phyloP scores from a whole-genome alignment of 2,113 vertebrate species.

The Aphyosemion australe region DNA sequence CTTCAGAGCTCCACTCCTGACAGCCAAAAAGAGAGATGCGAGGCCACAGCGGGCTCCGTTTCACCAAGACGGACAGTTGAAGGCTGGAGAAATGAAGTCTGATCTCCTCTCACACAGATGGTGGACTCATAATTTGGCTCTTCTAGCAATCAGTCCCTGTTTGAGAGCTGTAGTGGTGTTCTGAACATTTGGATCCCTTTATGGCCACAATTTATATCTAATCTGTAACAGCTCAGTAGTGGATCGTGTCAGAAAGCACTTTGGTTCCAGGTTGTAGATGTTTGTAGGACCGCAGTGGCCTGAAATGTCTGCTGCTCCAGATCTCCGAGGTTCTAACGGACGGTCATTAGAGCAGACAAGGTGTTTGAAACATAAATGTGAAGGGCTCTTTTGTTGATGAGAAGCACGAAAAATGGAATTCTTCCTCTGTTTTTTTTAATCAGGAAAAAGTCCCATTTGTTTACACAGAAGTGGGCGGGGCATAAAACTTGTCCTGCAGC shows the following conservation, averaged over 20 bases:
- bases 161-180: not conserved
- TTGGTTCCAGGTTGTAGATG: not conserved
- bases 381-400: no score
- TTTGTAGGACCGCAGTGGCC: not conserved
- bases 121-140: constrained; percentile 1
- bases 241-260: not conserved
- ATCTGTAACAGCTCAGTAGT: not conserved
- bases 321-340: no score
- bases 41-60: not conserved
- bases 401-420: no score
- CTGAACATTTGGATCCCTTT: not conserved
- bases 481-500: no score
- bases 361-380: no score
- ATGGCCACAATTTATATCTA: not conserved
- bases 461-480: no score
- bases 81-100: not conserved
- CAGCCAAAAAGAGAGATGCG: constrained; percentile 16
- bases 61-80: not conserved
- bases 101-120: constrained; percentile 9
- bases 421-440: no score
- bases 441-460: no score
- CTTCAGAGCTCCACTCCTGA: constrained; percentile 11
- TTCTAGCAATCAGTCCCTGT: not conserved
- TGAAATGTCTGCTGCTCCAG: not conserved
- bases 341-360: no score